Evolutionary conservation across 2,113 vertebrate genomes (phyloP), one percentile per base, ranked within the genome.

Genomic region (Rallus limicola): DNA sequence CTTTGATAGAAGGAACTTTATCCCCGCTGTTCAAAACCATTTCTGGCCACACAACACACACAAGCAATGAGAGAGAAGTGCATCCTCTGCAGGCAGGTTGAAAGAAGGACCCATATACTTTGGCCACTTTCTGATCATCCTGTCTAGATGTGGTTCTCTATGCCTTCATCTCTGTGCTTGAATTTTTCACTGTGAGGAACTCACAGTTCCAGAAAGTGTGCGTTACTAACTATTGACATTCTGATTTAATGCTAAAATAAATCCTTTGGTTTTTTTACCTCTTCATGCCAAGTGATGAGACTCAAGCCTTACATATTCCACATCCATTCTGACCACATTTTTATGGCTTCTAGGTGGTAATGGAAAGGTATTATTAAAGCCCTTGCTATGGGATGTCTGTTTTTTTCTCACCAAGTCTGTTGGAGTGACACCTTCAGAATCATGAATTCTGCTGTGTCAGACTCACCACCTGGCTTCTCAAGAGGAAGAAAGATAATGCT

Each of bases 401-500:
- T 28, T 88, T 88, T 80, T 82, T 31, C 44, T 88, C 52, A 60
- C 18, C 53, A 60, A 55, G 36, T 42, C 65, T 69, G 8, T 29
- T 29, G n/a, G 50, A 76, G n/a, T 56, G 58, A 56, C 36, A 26
- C 7, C 67, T 90, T 36, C 64, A 68, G 59, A 92, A 64, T 31
- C 67, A 50, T 4, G 11, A 74, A 40, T 23, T 48, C 48, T 24
- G 28, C 3, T 1, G 0, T 10, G 34, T 28, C 24, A 25, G 19
- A 67, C 62, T 42, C 9, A 6, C 68, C 6, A 3, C 23, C 25
- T 21, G 52, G 11, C 36, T 92, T 74, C 74, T 52, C 42, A 38
- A 59, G 59, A 2, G 2, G 11, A 26, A 70, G 52, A 38, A 1
- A 48, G 26, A 31, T 36, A 26, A 69, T 5, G 16, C 33, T 86